These are phyloP conservation scores for Sycophila sp. DNA, from an alignment of 1,140 invertebrate genomes.

Conservation along the genomic window DNA sequence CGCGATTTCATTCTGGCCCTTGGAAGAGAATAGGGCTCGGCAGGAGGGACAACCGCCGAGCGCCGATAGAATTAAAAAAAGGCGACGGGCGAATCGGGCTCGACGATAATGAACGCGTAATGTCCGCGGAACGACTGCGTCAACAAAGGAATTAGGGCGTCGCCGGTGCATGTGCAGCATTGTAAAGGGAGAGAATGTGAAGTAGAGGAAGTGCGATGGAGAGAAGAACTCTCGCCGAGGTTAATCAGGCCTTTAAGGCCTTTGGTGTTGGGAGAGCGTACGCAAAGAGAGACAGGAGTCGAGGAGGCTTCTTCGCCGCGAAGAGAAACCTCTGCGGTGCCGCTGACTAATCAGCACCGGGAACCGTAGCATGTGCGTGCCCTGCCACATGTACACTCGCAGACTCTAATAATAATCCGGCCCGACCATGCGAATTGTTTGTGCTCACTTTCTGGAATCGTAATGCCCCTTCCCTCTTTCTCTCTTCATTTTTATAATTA, in stretches of 20 bases:
- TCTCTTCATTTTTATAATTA: slow-evolving; percentile 1
- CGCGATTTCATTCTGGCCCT: too few species aligned
- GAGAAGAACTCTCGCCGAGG: neutral
- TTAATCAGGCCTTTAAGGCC: slow-evolving; percentile 41
- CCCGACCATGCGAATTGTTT: neutral
- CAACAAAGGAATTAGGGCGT: slow-evolving; percentile 13
- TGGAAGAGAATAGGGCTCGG: neutral
- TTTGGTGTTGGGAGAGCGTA: slow-evolving; percentile 31
- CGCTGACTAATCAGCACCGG: slow-evolving; percentile 56
- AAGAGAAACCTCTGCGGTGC: slow-evolving; percentile 53
- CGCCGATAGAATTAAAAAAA: too few species aligned
- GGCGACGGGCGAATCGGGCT: neutral
- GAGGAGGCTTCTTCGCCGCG: slow-evolving; percentile 40
- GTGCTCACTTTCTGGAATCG: neutral
- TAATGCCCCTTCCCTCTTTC: neutral
- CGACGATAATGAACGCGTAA: slow-evolving; percentile 13
- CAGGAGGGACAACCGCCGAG: neutral
- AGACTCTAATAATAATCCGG: slow-evolving; percentile 20
- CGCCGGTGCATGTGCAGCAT: neutral
- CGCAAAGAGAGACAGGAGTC: slow-evolving; percentile 19
- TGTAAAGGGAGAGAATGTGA: neutral
- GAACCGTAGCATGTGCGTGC: slow-evolving; percentile 34
- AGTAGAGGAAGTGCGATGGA: neutral
- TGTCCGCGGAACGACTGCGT: neutral
- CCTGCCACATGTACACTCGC: neutral